Conservation (phyloP, 2,888 invertebrate species). For the Synergus gifuensis region DNA sequence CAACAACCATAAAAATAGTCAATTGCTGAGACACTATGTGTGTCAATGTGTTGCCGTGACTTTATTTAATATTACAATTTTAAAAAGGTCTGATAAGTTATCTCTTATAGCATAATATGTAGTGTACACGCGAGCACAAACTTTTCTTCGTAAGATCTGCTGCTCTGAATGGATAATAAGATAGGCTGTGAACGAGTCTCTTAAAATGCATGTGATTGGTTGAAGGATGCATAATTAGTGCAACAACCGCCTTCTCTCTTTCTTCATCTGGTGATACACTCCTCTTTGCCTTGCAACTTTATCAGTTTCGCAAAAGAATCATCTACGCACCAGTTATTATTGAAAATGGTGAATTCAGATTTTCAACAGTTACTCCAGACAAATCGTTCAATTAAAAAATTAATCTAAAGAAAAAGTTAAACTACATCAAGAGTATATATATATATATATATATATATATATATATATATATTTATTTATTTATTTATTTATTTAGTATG, state of each 20-base stretch:
- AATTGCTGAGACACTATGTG: not conserved
- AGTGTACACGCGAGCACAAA: conserved; percentile 36
- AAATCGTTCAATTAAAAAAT: too few species aligned
- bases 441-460: too few species aligned
- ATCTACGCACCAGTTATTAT: not conserved
- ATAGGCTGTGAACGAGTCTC: conserved; percentile 47
- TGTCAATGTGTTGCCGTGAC: conserved; percentile 23
- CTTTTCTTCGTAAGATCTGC: conserved; percentile 53
- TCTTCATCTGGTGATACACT: conserved; percentile 41
- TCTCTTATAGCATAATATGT: not conserved
- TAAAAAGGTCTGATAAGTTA: conserved; percentile 4
- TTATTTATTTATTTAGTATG: too few species aligned
- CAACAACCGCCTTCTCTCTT: conserved; percentile 52
- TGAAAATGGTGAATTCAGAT: not conserved
- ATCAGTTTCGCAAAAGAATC: conserved; percentile 4
- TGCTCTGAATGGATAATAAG: conserved; percentile 53
- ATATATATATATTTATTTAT: too few species aligned
- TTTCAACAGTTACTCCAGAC: not conserved
- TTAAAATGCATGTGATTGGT: conserved; percentile 48
- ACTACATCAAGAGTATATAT: too few species aligned
- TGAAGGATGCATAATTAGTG: conserved; percentile 54
- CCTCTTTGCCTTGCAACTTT: conserved; percentile 44
- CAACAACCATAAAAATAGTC: not conserved
- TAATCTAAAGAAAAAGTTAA: too few species aligned
- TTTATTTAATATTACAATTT: conserved; percentile 10